Evolutionary conservation across 2,888 invertebrate genomes (phyloP).

Genomic region (Aphodius sticticus): DNA sequence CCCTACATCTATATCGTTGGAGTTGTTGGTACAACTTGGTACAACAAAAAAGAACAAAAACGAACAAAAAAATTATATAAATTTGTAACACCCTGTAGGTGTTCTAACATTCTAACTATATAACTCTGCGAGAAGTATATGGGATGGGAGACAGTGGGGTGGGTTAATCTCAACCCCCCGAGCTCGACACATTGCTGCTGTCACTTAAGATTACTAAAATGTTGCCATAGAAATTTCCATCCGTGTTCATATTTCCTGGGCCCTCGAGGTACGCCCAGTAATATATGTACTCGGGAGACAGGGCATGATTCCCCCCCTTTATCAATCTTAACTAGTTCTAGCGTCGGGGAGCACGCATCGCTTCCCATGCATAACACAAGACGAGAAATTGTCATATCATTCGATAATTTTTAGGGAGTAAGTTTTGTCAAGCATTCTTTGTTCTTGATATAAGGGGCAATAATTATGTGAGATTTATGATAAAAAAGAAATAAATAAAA

Average conservation of each 20-base stretch:
- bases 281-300: slow-evolving; percentile 21
- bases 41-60: too few relatives aligned
- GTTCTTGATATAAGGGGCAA: too few relatives aligned
- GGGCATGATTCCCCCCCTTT: slow-evolving; percentile 18
- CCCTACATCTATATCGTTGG: too few relatives aligned
- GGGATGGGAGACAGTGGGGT: slow-evolving; percentile 5
- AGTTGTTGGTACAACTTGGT: too few relatives aligned
- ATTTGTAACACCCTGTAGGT: background rate
- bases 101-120: slow-evolving; percentile 7
- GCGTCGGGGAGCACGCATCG: background rate
- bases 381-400: background rate
- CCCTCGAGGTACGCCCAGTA: slow-evolving; percentile 9
- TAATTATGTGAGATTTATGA: too few relatives aligned
- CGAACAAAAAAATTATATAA: too few relatives aligned
- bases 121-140: slow-evolving; percentile 11
- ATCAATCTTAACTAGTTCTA: slow-evolving; percentile 21
- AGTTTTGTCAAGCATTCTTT: too few relatives aligned
- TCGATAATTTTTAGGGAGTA: too few relatives aligned
- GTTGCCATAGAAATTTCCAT: slow-evolving; percentile 4
- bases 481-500: too few relatives aligned
- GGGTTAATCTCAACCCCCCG: slow-evolving; percentile 16
- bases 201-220: slow-evolving; percentile 22
- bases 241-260: background rate
- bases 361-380: background rate
- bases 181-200: slow-evolving; percentile 20